Evolutionary conservation across 2,113 vertebrate species (phyloP).

Genomic region (Rhinoderma darwinii): DNA sequence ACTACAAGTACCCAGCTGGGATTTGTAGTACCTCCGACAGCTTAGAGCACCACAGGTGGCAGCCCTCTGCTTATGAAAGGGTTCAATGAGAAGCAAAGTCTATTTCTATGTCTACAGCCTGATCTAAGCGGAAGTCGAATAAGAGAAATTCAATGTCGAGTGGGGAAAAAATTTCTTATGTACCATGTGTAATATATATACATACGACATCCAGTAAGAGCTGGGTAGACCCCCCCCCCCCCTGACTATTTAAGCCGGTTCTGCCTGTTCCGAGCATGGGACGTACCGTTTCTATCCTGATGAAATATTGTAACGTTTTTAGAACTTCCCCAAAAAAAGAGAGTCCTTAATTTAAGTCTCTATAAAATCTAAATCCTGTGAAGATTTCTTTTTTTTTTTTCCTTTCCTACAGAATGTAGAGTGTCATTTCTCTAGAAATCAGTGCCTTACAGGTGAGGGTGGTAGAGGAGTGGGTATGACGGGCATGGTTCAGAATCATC

Average conservation of each 20-base stretch:
- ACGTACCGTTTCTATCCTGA: background rate
- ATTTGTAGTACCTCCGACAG: background rate
- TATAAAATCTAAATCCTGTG: constrained; percentile 17
- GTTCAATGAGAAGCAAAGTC: background rate
- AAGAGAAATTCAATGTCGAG: background rate
- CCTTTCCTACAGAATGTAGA: background rate
- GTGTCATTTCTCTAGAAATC: constrained; percentile 41
- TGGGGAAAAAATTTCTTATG: background rate
- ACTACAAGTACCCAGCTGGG: background rate
- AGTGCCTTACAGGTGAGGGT: constrained; percentile 38
- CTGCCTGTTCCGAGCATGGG: constrained; percentile 27
- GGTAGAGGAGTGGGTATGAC: background rate
- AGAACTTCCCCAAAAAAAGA: background rate
- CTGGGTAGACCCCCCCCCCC: background rate
- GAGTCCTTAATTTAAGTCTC: constrained; percentile 15
- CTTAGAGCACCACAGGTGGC: background rate
- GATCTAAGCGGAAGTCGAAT: background rate
- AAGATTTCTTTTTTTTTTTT: background rate
- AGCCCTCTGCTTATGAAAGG: background rate
- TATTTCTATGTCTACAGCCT: constrained; percentile 21
- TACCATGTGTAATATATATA: constrained; percentile 7
- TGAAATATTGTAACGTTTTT: constrained; percentile 44
- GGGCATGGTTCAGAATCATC: background rate
- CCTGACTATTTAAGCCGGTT: constrained; percentile 7
- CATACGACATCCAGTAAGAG: background rate